Evolutionary conservation across 2,797 vertebrate species (phyloP).

Genomic region (Channallabes apus): DNA sequence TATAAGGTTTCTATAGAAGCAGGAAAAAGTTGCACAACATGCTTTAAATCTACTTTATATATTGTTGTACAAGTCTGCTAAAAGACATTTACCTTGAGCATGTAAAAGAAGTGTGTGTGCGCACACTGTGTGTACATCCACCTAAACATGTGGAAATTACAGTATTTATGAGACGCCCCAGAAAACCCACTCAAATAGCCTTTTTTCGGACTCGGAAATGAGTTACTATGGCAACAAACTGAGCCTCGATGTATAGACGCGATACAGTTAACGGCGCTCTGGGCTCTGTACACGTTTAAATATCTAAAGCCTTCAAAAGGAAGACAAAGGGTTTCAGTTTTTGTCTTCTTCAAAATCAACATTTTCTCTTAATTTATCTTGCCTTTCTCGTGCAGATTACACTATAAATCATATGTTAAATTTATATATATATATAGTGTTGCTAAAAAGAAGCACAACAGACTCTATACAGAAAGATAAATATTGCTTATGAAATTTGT

Average conservation of each 20-base stretch:
- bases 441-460: not conserved
- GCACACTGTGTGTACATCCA: not conserved
- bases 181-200: not conserved
- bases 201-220: constrained; percentile 5
- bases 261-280: not conserved
- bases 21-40: not conserved
- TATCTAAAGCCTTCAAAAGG: not conserved
- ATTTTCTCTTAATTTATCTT: not conserved
- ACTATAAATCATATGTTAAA: not conserved
- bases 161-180: not conserved
- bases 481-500: not conserved
- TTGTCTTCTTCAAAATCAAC: not conserved
- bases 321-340: no score
- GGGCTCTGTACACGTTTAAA: not conserved
- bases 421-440: not conserved
- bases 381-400: not conserved
- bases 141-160: constrained; percentile 1
- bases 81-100: not conserved
- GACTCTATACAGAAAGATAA: not conserved
- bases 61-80: not conserved
- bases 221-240: constrained; percentile 15
- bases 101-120: not conserved
- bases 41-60: not conserved
- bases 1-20: constrained; percentile 16
- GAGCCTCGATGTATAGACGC: not conserved